A percentile compares a stretch with the other conserved stretches of the same genome.
Evolutionary conservation across 2,888 invertebrate species (phyloP).

Genomic region (Macrosiphum euphorbiae): DNA sequence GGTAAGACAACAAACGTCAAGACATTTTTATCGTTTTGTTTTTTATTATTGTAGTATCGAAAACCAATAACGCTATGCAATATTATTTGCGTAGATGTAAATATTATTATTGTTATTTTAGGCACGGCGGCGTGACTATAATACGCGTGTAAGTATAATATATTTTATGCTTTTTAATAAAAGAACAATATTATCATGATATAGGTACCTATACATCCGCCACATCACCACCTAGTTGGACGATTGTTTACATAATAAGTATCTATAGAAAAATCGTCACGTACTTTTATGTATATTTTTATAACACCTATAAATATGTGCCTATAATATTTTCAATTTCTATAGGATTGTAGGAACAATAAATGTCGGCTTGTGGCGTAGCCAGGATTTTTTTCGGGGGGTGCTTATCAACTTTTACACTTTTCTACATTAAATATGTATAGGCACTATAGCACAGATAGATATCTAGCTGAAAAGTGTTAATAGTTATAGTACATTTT

Average conservation of each 20-base stretch:
- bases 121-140: no score
- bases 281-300: neutral
- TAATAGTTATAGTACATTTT: no score
- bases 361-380: no score
- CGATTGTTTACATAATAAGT: neutral
- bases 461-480: no score
- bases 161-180: neutral
- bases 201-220: neutral
- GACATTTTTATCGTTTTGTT: neutral
- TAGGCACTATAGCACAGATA: no score
- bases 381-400: no score
- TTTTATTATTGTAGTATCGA: slow-evolving; percentile 1
- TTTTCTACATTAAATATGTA: no score
- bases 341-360: no score
- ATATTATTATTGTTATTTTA: neutral
- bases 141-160: neutral
- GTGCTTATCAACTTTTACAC: no score
- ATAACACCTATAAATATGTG: neutral
- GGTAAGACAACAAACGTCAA: neutral
- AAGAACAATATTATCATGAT: neutral
- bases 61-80: neutral
- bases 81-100: neutral
- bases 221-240: neutral
- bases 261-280: neutral
- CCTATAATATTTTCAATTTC: neutral